Conservation (phyloP, 2,113 vertebrate genomes). For the Ciconia maguari region DNA sequence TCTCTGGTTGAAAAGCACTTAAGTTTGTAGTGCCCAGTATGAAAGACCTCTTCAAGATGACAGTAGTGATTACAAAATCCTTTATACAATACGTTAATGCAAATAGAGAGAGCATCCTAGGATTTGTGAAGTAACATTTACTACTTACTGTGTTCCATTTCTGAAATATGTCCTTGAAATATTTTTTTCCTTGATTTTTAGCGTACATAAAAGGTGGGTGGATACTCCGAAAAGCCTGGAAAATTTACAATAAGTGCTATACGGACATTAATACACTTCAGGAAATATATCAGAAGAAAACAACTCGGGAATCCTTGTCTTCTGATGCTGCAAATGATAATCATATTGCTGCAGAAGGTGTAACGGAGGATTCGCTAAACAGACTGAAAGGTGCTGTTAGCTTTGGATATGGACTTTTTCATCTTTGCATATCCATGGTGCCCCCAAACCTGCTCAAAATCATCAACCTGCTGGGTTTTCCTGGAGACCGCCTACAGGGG, state of each 20-base stretch:
- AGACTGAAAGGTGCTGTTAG: slow-evolving; percentile 98
- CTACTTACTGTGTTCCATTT: not conserved
- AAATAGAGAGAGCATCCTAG: not conserved
- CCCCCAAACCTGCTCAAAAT: slow-evolving; percentile 99
- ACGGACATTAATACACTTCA: slow-evolving; percentile 94
- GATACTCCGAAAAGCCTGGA: slow-evolving; percentile 99
- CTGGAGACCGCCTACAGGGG: slow-evolving; percentile 95
- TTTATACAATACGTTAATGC: not conserved
- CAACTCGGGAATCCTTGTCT: slow-evolving; percentile 81
- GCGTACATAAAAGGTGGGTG: slow-evolving; percentile 99
- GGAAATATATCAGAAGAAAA: slow-evolving; percentile 83
- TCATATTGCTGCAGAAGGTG: slow-evolving; percentile 78
- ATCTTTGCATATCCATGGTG: slow-evolving; percentile 99
- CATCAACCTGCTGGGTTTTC: slow-evolving; percentile 98
- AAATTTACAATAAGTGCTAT: slow-evolving; percentile 99
- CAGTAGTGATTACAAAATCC: not conserved
- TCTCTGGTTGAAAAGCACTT: not conserved
- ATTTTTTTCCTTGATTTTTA: slow-evolving; percentile 38
- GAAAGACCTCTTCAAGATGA: not conserved
- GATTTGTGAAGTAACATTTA: not conserved
- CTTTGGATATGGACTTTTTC: slow-evolving; percentile 98
- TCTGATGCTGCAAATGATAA: slow-evolving; percentile 94
- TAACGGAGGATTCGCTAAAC: slow-evolving; percentile 90
- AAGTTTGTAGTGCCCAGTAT: not conserved
- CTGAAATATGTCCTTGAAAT: not conserved